These are phyloP conservation scores for Chlorops oryzae DNA, from an alignment of 1,140 invertebrate species.

Conservation along the genomic window DNA sequence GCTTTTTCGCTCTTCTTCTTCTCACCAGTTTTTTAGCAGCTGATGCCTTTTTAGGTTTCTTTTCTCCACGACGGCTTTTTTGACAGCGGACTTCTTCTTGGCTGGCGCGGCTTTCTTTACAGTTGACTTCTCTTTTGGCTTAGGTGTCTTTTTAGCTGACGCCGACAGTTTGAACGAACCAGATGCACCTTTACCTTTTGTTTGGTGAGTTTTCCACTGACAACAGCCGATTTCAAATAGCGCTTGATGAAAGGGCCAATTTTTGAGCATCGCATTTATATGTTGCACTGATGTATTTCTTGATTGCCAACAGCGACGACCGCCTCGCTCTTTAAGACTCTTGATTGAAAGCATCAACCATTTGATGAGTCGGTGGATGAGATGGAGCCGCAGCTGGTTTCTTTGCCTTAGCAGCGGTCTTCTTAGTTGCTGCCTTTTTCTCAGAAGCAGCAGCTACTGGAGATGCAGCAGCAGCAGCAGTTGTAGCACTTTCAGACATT, in stretches of 20 bases:
- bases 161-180: conserved; percentile 55
- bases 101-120: conserved; percentile 15
- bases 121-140: conserved; percentile 17
- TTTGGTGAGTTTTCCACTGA: conserved; percentile 52
- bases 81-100: conserved; percentile 27
- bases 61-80: conserved; percentile 18
- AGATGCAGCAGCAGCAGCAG: no score
- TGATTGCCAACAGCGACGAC: conserved; percentile 58
- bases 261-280: conserved; percentile 55
- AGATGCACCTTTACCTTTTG: conserved; percentile 58
- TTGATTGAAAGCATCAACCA: conserved; percentile 56
- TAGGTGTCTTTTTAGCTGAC: conserved; percentile 24
- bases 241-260: conserved; percentile 57
- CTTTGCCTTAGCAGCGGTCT: no score
- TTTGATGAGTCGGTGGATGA: conserved; percentile 52
- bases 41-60: conserved; percentile 27
- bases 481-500: no score
- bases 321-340: conserved; percentile 56
- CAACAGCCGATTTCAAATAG: conserved; percentile 55
- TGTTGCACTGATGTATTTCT: conserved; percentile 56
- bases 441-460: no score
- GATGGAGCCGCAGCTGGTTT: conserved; percentile 47
- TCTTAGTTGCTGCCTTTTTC: no score
- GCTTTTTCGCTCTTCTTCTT: no score
- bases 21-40: conserved; percentile 17